These are phyloP conservation scores for Xyrauchen texanus DNA, from an alignment of 2,113 vertebrate species.

Conservation along the genomic window DNA sequence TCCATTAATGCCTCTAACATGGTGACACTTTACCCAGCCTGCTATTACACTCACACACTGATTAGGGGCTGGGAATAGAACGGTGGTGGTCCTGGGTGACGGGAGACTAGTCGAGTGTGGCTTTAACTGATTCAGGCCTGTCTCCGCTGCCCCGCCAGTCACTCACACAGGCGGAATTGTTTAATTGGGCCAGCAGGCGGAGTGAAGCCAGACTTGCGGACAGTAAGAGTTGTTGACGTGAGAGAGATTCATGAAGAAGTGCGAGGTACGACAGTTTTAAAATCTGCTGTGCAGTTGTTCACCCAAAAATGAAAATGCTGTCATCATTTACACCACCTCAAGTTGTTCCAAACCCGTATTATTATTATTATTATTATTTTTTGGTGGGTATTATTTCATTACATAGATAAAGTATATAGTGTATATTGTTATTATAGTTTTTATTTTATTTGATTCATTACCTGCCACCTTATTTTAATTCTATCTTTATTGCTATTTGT, in stretches of 20 bases:
- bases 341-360: neutral
- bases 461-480: too few relatives aligned
- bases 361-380: too few relatives aligned
- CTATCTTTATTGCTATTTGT: too few relatives aligned
- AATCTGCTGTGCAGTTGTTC: neutral
- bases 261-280: neutral
- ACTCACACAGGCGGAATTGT: constrained; percentile 41
- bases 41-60: constrained; percentile 88
- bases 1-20: constrained; percentile 91
- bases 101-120: constrained; percentile 41
- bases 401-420: too few relatives aligned
- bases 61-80: constrained; percentile 88
- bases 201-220: constrained; percentile 25
- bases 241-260: neutral
- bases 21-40: constrained; percentile 88
- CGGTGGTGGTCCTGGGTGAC: constrained; percentile 65
- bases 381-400: too few relatives aligned
- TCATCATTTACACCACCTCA: neutral
- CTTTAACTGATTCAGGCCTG: constrained; percentile 17
- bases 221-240: neutral
- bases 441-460: too few relatives aligned
- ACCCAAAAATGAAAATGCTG: neutral
- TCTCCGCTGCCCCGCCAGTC: constrained; percentile 24
- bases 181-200: constrained; percentile 46
- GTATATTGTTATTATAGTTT: too few relatives aligned